Conservation (phyloP, 2,888 invertebrate species). For the Nesidiocoris tenuis region DNA sequence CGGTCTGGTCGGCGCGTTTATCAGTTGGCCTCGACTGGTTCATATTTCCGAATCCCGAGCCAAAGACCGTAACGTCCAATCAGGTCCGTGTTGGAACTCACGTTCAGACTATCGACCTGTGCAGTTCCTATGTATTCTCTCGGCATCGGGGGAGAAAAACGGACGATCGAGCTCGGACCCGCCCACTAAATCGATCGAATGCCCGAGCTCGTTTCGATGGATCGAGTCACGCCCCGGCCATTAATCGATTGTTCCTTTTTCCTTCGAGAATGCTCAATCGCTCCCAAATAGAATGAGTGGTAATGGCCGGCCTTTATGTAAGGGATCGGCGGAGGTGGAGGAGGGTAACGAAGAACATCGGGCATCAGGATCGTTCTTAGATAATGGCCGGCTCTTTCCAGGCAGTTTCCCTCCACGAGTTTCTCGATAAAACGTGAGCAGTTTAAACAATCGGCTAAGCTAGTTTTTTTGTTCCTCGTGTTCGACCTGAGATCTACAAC, state of each 20-base stretch:
- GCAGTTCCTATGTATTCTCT: background rate
- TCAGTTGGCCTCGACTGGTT: no score
- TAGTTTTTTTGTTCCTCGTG: background rate
- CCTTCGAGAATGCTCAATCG: background rate
- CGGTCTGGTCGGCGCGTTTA: background rate
- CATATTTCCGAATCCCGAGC: background rate
- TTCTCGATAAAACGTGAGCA: conserved; percentile 21
- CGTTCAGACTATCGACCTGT: conserved; percentile 16
- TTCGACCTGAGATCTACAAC: background rate
- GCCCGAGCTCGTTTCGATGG: conserved; percentile 17
- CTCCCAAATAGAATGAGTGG: conserved; percentile 35
- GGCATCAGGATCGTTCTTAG: background rate
- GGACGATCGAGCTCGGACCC: conserved; percentile 28
- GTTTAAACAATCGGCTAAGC: conserved; percentile 20
- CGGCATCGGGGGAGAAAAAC: background rate
- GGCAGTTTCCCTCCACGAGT: background rate
- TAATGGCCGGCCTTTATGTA: conserved; percentile 29
- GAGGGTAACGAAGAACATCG: background rate
- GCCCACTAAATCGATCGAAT: conserved; percentile 26
- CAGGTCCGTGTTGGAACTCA: conserved; percentile 9
- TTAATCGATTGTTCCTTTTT: conserved; percentile 24
- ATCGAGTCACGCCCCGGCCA: conserved; percentile 35
- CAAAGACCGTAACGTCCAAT: background rate
- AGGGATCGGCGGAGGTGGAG: background rate
- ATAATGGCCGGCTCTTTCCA: conserved; percentile 21